Evolutionary conservation across 2,113 vertebrate genomes (phyloP).

Genomic region (Sturnus vulgaris): DNA sequence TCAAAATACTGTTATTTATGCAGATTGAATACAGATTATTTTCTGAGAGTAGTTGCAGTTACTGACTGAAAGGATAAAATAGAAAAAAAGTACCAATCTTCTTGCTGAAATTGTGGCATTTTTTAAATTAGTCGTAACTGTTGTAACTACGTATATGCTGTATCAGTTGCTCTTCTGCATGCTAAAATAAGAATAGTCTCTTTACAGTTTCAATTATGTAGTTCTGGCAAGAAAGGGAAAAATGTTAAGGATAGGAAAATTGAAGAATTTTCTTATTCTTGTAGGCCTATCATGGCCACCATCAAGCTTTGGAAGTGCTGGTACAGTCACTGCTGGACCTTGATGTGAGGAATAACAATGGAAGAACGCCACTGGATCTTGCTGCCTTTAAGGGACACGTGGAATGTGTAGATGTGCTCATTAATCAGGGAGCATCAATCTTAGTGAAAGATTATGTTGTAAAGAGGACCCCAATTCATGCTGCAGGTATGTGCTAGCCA

Average conservation of each 20-base stretch:
- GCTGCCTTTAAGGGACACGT: slow-evolving; percentile 95
- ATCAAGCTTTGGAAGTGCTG: slow-evolving; percentile 94
- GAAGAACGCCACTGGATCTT: slow-evolving; percentile 92
- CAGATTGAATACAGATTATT: neutral
- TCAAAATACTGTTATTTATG: neutral
- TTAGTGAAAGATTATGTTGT: slow-evolving; percentile 93
- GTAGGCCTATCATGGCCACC: slow-evolving; percentile 97
- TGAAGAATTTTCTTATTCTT: neutral
- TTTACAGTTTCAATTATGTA: neutral
- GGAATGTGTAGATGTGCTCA: slow-evolving; percentile 96
- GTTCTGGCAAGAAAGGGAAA: neutral
- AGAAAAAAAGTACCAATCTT: neutral
- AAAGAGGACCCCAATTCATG: slow-evolving; percentile 95
- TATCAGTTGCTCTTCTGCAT: neutral
- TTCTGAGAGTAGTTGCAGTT: neutral
- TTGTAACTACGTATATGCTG: neutral
- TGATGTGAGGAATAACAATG: slow-evolving; percentile 91
- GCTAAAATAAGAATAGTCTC: neutral
- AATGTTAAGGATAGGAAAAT: neutral
- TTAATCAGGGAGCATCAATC: slow-evolving; percentile 96
- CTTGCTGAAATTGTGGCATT: neutral
- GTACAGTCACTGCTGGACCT: slow-evolving; percentile 96
- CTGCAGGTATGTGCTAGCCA: slow-evolving; percentile 80
- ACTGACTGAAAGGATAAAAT: neutral
- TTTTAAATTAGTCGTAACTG: neutral